A percentile compares a stretch with the other conserved stretches of the same genome.
phyloP scores from a whole-genome alignment of 53 echinoderm and acorn worm genomes.

The Crossaster papposus region DNA sequence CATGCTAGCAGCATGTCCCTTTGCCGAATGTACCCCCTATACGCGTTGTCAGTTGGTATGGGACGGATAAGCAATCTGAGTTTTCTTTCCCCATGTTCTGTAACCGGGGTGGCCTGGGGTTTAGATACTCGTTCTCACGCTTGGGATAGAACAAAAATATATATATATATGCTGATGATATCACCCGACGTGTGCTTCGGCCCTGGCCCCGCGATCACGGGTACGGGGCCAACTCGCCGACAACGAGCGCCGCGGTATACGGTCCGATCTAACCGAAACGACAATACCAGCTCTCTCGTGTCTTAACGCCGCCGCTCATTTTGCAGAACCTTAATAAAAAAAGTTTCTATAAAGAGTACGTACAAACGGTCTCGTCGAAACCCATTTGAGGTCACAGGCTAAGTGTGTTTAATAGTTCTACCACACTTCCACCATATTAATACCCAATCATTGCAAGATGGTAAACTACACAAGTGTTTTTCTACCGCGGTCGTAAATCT shows the following conservation, averaged over 20 bases:
- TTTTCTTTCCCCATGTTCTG: neutral
- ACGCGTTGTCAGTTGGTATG: too few relatives aligned
- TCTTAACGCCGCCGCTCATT: neutral
- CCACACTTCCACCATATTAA: constrained; percentile 23
- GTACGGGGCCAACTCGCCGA: neutral
- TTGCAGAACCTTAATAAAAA: neutral
- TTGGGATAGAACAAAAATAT: neutral
- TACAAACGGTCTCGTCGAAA: neutral
- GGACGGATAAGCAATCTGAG: neutral
- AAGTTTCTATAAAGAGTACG: neutral
- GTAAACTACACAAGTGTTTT: constrained; percentile 44
- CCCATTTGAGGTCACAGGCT: constrained; percentile 3
- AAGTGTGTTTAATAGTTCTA: constrained; percentile 8
- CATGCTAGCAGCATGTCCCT: too few relatives aligned
- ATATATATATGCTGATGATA: constrained; percentile 26
- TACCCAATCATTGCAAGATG: constrained; percentile 29
- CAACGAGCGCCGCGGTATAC: too few relatives aligned
- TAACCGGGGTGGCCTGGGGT: neutral
- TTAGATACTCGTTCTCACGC: constrained; percentile 7
- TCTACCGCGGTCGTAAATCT: constrained; percentile 53
- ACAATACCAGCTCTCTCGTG: constrained; percentile 38
- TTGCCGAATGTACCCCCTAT: too few relatives aligned
- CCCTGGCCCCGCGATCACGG: constrained; percentile 23
- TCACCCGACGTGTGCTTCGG: neutral
- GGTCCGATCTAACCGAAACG: constrained; percentile 5